Conservation (phyloP, 2,113 vertebrate genomes). For the Candoia aspera region DNA sequence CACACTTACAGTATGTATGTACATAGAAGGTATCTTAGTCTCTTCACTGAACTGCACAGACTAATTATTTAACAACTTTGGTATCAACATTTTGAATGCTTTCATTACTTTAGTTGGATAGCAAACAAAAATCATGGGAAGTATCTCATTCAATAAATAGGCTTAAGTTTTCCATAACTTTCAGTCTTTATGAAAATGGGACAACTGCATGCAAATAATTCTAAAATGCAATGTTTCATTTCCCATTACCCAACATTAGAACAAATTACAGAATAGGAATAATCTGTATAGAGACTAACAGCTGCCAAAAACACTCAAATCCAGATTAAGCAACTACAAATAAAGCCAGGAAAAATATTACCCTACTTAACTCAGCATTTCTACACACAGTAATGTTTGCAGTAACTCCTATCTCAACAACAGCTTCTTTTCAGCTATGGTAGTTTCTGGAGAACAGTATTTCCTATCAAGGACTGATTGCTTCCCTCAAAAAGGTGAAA, state of each 20-base stretch:
- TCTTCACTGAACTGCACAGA: not conserved
- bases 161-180: slow-evolving; percentile 4
- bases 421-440: not conserved
- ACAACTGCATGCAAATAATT: slow-evolving; percentile 21
- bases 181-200: slow-evolving; percentile 2
- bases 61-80: not conserved
- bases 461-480: not conserved
- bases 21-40: not conserved
- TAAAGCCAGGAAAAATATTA: not conserved
- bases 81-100: not conserved
- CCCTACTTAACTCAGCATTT: not conserved
- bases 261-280: not conserved
- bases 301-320: not conserved
- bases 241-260: not conserved
- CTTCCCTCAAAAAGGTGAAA: not conserved
- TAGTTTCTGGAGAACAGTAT: not conserved
- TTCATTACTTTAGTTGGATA: not conserved
- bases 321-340: not conserved
- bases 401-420: not conserved
- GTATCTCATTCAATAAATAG: not conserved
- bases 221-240: not conserved
- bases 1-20: not conserved
- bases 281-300: not conserved
- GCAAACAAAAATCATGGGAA: not conserved
- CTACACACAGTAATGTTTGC: not conserved